Evolutionary conservation across 1,140 invertebrate species (phyloP).

Genomic region (Colletes latitarsis): DNA sequence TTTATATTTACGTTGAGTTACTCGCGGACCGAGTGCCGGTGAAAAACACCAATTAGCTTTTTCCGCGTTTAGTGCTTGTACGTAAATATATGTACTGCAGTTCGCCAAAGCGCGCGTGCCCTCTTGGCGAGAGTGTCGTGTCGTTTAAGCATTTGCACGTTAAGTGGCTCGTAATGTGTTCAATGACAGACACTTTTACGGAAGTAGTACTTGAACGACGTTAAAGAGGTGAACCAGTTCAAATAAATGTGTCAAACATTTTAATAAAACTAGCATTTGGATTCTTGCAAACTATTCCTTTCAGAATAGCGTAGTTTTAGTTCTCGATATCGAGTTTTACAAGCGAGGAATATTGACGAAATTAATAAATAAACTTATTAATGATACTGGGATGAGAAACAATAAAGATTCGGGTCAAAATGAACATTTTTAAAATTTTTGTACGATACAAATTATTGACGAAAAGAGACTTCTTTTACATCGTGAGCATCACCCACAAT

Average conservation of each 20-base stretch:
- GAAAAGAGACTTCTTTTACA: too few relatives aligned
- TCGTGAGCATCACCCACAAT: too few relatives aligned
- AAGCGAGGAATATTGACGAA: too few relatives aligned
- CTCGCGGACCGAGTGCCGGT: constrained; percentile 41
- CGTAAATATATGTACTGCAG: constrained; percentile 30
- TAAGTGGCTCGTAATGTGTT: constrained; percentile 27
- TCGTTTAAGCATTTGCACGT: constrained; percentile 51
- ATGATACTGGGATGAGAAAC: too few relatives aligned
- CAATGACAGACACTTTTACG: constrained; percentile 15
- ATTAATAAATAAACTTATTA: too few relatives aligned
- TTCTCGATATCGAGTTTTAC: too few relatives aligned
- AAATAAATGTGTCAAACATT: background rate
- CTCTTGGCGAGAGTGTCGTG: constrained; percentile 4
- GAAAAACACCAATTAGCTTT: constrained; percentile 35
- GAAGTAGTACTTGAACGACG: background rate
- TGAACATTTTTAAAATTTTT: too few relatives aligned
- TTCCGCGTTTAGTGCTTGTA: constrained; percentile 27
- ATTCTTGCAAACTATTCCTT: too few relatives aligned
- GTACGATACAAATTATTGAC: too few relatives aligned
- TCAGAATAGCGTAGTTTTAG: too few relatives aligned
- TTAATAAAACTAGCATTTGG: too few relatives aligned
- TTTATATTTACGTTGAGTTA: constrained; percentile 26
- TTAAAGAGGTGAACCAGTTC: background rate
- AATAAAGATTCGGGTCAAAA: too few relatives aligned
- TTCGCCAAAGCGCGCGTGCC: constrained; percentile 2